Percentiles rank a stretch among this genome's conserved stretches.
phyloP scores from a whole-genome alignment of 2,113 vertebrate genomes.

The Thymallus thymallus region DNA sequence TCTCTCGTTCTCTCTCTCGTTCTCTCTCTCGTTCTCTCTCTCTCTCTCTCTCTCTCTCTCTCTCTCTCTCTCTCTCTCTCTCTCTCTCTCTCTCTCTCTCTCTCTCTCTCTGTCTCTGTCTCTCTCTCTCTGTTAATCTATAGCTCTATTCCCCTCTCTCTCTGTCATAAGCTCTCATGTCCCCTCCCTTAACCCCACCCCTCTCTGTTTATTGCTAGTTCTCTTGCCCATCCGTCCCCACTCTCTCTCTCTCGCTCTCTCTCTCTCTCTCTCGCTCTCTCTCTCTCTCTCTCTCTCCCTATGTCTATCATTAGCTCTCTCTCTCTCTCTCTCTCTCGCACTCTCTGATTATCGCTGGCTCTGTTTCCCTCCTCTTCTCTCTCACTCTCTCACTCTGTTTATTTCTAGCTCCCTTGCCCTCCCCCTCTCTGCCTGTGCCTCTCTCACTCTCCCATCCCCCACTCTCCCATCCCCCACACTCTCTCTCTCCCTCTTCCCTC shows the following conservation, averaged over 20 bases:
- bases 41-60: background rate
- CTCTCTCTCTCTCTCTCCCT: too few species aligned
- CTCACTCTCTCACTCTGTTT: background rate
- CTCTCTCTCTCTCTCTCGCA: too few species aligned
- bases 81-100: background rate
- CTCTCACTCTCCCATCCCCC: too few species aligned
- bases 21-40: conserved; percentile 29
- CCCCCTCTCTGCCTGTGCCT: background rate
- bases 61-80: background rate
- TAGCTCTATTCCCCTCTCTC: background rate
- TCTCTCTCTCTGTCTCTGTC: too few species aligned
- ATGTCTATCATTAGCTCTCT: background rate
- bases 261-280: too few species aligned
- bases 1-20: too few species aligned
- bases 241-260: too few species aligned
- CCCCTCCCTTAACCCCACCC: background rate
- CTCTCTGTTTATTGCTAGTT: background rate
- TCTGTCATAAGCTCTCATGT: conserved; percentile 1
- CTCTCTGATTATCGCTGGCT: background rate
- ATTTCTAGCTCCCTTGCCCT: background rate
- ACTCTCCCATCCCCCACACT: too few species aligned
- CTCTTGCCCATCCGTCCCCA: background rate
- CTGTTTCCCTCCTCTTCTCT: background rate
- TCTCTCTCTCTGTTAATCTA: too few species aligned
- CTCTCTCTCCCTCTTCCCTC: too few species aligned